These are phyloP conservation scores for Eublepharis macularius DNA, from an alignment of 2,113 vertebrate genomes.

Conservation along the genomic window DNA sequence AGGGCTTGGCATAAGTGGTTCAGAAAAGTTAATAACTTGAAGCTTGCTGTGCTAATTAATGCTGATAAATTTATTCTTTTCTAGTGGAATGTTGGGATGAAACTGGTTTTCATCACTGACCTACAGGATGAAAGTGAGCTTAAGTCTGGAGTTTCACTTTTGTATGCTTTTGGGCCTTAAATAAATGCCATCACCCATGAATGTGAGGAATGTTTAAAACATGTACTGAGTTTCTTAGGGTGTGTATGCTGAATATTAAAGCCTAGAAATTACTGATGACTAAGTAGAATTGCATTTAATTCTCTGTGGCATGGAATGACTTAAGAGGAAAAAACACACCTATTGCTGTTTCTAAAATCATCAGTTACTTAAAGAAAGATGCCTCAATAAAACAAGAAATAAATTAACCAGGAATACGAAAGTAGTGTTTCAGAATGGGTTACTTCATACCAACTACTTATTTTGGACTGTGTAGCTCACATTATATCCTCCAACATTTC, in stretches of 20 bases:
- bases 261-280: not conserved
- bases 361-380: conserved; percentile 6
- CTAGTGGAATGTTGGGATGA: conserved; percentile 5
- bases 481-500: too few species aligned
- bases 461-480: not conserved
- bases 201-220: conserved; percentile 28
- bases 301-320: not conserved
- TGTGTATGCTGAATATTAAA: conserved; percentile 1
- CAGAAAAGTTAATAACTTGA: not conserved
- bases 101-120: not conserved
- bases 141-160: not conserved
- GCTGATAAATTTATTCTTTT: not conserved
- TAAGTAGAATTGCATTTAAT: conserved; percentile 2
- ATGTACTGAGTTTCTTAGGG: conserved; percentile 2
- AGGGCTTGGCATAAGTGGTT: not conserved
- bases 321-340: not conserved
- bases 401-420: not conserved
- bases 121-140: not conserved
- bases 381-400: not conserved
- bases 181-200: not conserved
- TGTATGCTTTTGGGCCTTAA: conserved; percentile 1
- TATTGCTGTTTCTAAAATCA: not conserved
- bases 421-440: not conserved
- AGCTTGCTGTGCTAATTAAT: conserved; percentile 1
- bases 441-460: not conserved